Percentiles rank a stretch among this genome's conserved stretches.
Evolutionary conservation across 2,797 vertebrate genomes (phyloP).

Genomic region (Artibeus jamaicensis): DNA sequence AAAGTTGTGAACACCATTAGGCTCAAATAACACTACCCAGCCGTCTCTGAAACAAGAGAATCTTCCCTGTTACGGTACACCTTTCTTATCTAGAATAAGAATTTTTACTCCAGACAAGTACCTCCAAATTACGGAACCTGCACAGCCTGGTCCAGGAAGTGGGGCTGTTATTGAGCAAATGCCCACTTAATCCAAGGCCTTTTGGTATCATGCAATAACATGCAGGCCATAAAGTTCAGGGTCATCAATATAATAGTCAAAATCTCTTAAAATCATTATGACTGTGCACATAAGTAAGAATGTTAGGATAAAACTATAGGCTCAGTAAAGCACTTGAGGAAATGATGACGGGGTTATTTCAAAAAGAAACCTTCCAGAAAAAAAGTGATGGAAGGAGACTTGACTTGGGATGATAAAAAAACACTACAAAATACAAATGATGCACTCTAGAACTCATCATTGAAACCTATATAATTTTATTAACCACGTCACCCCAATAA

Average conservation of each 20-base stretch:
- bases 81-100: not conserved
- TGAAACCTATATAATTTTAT: not conserved
- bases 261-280: not conserved
- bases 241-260: not conserved
- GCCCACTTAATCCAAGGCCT: not conserved
- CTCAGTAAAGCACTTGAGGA: not conserved
- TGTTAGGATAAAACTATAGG: not conserved
- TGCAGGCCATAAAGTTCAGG: not conserved
- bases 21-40: not conserved
- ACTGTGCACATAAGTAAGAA: not conserved
- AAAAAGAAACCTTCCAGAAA: not conserved
- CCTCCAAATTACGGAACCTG: not conserved
- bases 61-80: fast-evolving
- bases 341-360: not conserved
- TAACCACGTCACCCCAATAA: not conserved
- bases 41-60: not conserved
- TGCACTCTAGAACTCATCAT: not conserved
- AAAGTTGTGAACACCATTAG: not conserved
- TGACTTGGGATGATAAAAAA: not conserved
- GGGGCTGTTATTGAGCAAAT: not conserved
- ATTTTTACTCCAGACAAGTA: not conserved
- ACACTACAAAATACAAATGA: not conserved
- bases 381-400: not conserved
- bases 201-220: not conserved
- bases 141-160: not conserved